These are phyloP conservation scores for Rhynchophorus ferrugineus DNA, from an alignment of 1,140 invertebrate species.

Conservation along the genomic window DNA sequence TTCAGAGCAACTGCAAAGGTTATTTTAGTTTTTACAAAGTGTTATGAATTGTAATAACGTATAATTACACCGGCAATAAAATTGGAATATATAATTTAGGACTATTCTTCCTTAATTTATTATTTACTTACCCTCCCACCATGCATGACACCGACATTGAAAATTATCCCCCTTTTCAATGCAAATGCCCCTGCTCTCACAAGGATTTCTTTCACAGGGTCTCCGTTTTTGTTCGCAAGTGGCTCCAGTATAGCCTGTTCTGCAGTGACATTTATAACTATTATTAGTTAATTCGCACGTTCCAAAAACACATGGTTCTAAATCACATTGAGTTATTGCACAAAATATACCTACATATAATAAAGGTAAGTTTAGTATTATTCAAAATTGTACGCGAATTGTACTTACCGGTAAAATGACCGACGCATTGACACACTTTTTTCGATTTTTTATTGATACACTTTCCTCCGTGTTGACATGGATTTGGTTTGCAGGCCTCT, in stretches of 20 bases:
- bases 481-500: slow-evolving; percentile 60
- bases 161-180: slow-evolving; percentile 53
- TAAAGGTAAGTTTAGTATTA: no score
- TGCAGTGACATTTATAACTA: slow-evolving; percentile 52
- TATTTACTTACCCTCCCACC: slow-evolving; percentile 42
- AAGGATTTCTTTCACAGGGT: slow-evolving; percentile 62
- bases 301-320: slow-evolving; percentile 63
- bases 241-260: slow-evolving; percentile 55
- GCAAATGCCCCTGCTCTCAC: slow-evolving; percentile 61
- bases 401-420: slow-evolving; percentile 51
- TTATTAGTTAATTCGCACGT: slow-evolving; percentile 52
- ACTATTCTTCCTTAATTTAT: no score
- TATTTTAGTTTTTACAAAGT: no score
- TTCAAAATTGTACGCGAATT: no score
- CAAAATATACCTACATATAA: slow-evolving; percentile 65
- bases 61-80: no score
- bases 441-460: slow-evolving; percentile 48
- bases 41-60: no score
- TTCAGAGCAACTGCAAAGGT: no score
- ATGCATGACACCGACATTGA: slow-evolving; percentile 61
- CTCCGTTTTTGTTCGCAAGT: slow-evolving; percentile 56
- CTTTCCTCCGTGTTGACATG: slow-evolving; percentile 57
- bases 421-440: slow-evolving; percentile 55
- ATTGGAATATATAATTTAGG: no score
- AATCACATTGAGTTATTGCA: slow-evolving; percentile 60